Conservation (phyloP, 2,888 invertebrate species). For the Lampropteryx suffumata region DNA sequence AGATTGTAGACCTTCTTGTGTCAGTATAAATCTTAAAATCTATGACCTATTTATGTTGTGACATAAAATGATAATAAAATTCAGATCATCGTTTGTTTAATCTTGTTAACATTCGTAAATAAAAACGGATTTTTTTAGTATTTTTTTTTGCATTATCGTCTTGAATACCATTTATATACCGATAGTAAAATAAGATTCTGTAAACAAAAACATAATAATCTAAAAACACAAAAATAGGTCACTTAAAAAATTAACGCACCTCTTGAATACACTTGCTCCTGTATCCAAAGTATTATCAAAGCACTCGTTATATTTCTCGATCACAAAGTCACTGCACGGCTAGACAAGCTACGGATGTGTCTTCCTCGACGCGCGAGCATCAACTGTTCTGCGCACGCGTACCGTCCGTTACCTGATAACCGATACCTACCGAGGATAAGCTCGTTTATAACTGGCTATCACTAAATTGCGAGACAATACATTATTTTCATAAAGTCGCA, state of each 20-base stretch:
- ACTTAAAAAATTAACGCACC: conserved; percentile 61
- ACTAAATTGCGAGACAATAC: conserved; percentile 54
- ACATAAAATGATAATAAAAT: too few species aligned
- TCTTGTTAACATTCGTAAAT: too few species aligned
- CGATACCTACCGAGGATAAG: conserved; percentile 66
- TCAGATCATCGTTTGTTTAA: too few species aligned
- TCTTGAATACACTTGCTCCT: conserved; percentile 47
- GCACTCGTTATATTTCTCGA: conserved; percentile 57
- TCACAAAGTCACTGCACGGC: conserved; percentile 59
- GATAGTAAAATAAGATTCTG: too few species aligned
- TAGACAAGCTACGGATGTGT: conserved; percentile 67
- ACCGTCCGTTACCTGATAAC: conserved; percentile 64
- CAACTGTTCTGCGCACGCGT: conserved; percentile 71
- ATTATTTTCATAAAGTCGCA: conserved; percentile 39
- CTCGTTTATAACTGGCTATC: conserved; percentile 41
- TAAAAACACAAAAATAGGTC: conserved; percentile 4
- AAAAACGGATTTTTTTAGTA: too few species aligned
- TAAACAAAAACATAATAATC: too few species aligned
- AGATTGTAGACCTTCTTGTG: neutral
- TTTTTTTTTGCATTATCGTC: too few species aligned
- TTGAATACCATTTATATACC: too few species aligned
- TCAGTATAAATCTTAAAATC: too few species aligned
- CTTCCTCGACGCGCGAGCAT: conserved; percentile 77
- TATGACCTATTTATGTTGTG: too few species aligned
- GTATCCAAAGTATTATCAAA: conserved; percentile 49